phyloP scores from a whole-genome alignment of 1,140 invertebrate species.

The Drosophila aff. region DNA sequence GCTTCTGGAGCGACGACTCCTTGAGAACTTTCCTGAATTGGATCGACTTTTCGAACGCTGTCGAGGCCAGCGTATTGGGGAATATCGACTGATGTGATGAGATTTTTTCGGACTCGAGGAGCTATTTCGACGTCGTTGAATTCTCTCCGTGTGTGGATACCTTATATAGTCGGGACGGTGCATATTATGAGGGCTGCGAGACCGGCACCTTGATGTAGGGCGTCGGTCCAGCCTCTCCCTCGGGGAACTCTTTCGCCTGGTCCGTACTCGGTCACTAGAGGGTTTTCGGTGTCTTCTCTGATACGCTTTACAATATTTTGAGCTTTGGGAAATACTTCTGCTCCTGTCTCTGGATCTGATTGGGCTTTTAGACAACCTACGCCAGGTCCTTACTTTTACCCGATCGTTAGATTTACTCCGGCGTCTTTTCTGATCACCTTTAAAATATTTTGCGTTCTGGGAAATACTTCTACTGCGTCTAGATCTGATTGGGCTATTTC shows the following conservation, averaged over 20 bases:
- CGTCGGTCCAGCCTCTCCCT: neutral
- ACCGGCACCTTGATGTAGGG: neutral
- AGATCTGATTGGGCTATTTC: neutral
- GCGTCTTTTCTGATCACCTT: neutral
- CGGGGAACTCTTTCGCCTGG: neutral
- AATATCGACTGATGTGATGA: neutral
- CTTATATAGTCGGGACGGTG: neutral
- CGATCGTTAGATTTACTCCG: slow-evolving; percentile 2
- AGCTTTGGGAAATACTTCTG: neutral
- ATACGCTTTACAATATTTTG: too few relatives aligned
- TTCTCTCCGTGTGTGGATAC: neutral
- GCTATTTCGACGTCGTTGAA: neutral
- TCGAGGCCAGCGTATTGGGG: neutral
- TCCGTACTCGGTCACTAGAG: neutral
- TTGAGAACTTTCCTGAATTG: neutral
- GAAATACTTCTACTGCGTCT: neutral
- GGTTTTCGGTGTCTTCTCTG: neutral
- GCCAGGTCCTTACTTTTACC: neutral
- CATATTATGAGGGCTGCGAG: neutral
- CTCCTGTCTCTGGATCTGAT: neutral
- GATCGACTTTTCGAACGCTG: slow-evolving; percentile 4
- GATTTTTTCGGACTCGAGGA: slow-evolving; percentile 3
- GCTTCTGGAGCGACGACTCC: neutral
- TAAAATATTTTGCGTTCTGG: neutral
- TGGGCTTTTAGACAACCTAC: neutral